phyloP scores from a whole-genome alignment of 2,113 vertebrate genomes.

The Gymnobelideus leadbeateri region DNA sequence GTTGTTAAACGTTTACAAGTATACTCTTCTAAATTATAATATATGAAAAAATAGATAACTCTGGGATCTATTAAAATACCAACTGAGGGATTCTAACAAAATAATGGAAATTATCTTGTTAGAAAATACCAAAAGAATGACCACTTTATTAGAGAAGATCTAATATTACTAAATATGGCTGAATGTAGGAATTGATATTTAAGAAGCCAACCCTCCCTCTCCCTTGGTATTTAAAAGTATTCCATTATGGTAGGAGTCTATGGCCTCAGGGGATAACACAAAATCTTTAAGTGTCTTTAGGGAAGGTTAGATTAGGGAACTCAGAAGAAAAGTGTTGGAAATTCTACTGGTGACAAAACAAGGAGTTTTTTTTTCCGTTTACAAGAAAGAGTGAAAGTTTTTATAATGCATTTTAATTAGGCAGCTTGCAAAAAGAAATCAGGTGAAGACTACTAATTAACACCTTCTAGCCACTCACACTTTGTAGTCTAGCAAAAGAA shows the following conservation, averaged over 20 bases:
- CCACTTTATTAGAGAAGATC: background rate
- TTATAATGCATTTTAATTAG: slow-evolving; percentile 65
- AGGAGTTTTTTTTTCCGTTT: slow-evolving; percentile 33
- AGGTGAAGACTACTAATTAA: slow-evolving; percentile 81
- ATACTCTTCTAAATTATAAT: background rate
- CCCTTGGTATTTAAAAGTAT: slow-evolving; percentile 10
- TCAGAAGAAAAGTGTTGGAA: background rate
- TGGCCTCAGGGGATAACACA: background rate
- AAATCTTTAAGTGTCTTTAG: background rate
- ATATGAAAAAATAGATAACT: background rate
- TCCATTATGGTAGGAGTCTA: background rate
- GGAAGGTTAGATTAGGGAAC: background rate
- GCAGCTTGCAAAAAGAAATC: slow-evolving; percentile 47
- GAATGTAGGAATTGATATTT: background rate
- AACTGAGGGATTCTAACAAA: background rate
- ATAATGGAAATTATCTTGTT: background rate
- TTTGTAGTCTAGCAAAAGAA: slow-evolving; percentile 72
- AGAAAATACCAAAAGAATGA: background rate
- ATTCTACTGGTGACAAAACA: slow-evolving; percentile 23
- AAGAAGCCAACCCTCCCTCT: slow-evolving; percentile 14
- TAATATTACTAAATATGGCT: background rate
- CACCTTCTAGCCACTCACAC: slow-evolving; percentile 81
- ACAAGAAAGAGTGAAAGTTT: slow-evolving; percentile 32
- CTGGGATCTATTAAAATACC: accelerated
- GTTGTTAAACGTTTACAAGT: background rate